Evolutionary conservation across 1,140 invertebrate genomes (phyloP).

Genomic region (Andricus grossulariae): DNA sequence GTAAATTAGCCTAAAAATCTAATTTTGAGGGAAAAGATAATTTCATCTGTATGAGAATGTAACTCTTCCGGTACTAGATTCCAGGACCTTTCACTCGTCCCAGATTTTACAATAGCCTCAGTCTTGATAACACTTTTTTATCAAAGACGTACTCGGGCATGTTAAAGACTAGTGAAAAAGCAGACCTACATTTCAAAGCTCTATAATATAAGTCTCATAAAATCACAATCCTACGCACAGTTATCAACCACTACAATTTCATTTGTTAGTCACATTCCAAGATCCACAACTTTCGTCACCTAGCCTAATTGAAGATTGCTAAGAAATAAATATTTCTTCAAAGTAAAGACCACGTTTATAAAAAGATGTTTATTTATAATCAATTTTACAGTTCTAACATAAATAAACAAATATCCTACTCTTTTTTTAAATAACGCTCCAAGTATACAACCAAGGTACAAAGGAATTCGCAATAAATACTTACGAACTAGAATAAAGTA

Average conservation of each 20-base stretch:
- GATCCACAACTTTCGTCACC: no score
- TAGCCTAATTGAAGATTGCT: no score
- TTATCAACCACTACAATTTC: not conserved
- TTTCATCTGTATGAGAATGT: constrained; percentile 39
- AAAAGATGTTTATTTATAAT: constrained; percentile 45
- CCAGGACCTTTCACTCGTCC: constrained; percentile 19
- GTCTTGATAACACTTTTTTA: not conserved
- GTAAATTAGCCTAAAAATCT: not conserved
- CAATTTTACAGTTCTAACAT: constrained; percentile 40
- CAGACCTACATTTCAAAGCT: constrained; percentile 6
- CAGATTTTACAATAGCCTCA: constrained; percentile 14
- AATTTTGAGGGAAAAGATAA: constrained; percentile 30
- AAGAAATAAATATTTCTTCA: not conserved
- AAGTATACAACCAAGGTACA: not conserved
- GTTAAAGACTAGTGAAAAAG: not conserved
- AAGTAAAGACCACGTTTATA: constrained; percentile 31
- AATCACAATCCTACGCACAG: not conserved
- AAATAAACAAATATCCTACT: constrained; percentile 55
- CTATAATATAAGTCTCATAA: constrained; percentile 1
- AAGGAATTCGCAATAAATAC: constrained; percentile 70
- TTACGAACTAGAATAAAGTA: constrained; percentile 45
- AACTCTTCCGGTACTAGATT: not conserved
- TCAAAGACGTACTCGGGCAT: constrained; percentile 1
- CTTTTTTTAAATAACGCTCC: not conserved
- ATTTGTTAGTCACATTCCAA: not conserved